phyloP scores from a whole-genome alignment of 2,888 invertebrate genomes.

The Cephus pygmeus region DNA sequence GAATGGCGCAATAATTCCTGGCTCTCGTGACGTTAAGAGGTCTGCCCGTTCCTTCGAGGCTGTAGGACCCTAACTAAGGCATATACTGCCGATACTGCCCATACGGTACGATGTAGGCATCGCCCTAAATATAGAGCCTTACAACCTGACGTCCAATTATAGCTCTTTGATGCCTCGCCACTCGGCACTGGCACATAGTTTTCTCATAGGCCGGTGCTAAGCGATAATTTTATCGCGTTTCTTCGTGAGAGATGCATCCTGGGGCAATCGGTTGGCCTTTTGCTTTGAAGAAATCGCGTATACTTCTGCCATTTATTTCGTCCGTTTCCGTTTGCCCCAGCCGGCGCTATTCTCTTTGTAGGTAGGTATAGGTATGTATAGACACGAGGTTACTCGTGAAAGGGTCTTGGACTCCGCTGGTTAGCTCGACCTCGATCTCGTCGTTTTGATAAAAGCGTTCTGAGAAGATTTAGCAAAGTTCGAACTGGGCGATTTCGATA shows the following conservation, averaged over 20 bases:
- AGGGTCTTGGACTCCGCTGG: background rate
- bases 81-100: slow-evolving; percentile 19
- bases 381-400: background rate
- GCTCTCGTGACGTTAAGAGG: slow-evolving; percentile 64
- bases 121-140: slow-evolving; percentile 60
- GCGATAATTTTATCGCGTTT: slow-evolving; percentile 19
- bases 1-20: slow-evolving; percentile 64
- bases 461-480: background rate
- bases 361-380: background rate
- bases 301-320: background rate
- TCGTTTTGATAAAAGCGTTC: background rate
- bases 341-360: background rate
- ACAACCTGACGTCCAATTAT: slow-evolving; percentile 61
- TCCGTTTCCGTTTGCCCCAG: background rate
- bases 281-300: background rate
- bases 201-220: slow-evolving; percentile 1
- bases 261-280: slow-evolving; percentile 16
- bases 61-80: slow-evolving; percentile 35
- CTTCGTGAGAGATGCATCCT: background rate
- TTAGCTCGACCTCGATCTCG: background rate
- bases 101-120: slow-evolving; percentile 37
- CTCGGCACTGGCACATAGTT: slow-evolving; percentile 35
- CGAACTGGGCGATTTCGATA: background rate
- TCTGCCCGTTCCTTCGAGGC: slow-evolving; percentile 43
- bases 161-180: slow-evolving; percentile 58